A percentile compares a stretch with the other conserved stretches of the same genome.
These are phyloP conservation scores for Rhinella marina DNA, from an alignment of 2,797 vertebrate species.

Conservation along the genomic window DNA sequence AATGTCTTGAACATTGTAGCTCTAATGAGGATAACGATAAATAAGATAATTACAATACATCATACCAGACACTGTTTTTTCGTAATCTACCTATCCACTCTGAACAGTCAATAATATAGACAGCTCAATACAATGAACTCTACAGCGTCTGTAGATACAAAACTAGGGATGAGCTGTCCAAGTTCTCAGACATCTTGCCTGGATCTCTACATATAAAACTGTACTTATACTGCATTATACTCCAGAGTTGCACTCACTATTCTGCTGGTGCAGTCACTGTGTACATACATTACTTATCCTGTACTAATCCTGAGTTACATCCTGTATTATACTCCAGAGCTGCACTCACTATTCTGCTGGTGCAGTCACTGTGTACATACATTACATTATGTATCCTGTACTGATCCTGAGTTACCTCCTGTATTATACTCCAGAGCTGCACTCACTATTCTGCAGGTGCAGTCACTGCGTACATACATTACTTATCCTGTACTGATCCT, in stretches of 20 bases:
- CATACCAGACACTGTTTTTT: fast-evolving
- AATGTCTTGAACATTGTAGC: fast-evolving
- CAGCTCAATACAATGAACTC: background rate
- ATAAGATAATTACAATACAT: too few species aligned
- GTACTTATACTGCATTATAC: too few species aligned
- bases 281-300: too few species aligned
- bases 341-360: background rate
- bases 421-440: background rate
- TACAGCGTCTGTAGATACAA: constrained; percentile 48
- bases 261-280: too few species aligned
- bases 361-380: too few species aligned
- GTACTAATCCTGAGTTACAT: too few species aligned
- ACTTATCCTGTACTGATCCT: too few species aligned
- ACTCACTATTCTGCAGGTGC: background rate
- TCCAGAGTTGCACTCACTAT: background rate
- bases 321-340: background rate
- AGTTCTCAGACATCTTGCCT: background rate
- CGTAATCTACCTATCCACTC: fast-evolving
- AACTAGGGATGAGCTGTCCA: constrained; percentile 38
- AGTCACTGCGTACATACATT: too few species aligned
- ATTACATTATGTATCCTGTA: too few species aligned
- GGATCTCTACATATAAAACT: too few species aligned
- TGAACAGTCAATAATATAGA: background rate
- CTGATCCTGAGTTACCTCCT: too few species aligned
- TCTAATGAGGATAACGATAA: too few species aligned